phyloP scores from a whole-genome alignment of 30 jellyfish, hydroid and myxozoan genomes.

The Rhopilema esculentum region DNA sequence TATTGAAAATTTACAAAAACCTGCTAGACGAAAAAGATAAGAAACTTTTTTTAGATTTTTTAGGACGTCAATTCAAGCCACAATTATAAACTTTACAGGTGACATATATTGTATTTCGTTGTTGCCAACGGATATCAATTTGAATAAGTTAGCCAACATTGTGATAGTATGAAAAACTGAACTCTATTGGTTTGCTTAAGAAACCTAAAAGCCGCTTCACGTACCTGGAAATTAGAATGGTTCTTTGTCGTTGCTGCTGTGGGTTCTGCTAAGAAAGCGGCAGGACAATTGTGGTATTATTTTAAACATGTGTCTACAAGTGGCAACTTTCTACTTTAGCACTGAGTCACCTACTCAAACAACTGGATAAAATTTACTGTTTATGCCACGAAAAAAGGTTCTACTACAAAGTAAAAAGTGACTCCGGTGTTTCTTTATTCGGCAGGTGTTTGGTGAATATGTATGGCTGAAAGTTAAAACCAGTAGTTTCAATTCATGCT shows the following conservation, averaged over 20 bases:
- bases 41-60: background rate
- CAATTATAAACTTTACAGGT: background rate
- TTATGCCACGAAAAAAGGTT: too few species aligned
- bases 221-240: background rate
- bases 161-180: background rate
- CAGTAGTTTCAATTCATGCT: too few species aligned
- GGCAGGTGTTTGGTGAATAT: too few species aligned
- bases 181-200: background rate
- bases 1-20: too few species aligned
- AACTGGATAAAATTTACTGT: too few species aligned
- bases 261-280: background rate
- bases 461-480: too few species aligned
- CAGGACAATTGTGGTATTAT: background rate
- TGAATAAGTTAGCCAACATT: background rate
- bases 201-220: background rate
- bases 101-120: background rate
- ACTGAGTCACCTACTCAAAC: too few species aligned
- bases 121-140: background rate
- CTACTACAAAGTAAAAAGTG: too few species aligned
- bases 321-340: too few species aligned
- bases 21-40: background rate
- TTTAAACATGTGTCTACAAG: too few species aligned
- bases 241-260: background rate
- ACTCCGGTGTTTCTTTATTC: too few species aligned
- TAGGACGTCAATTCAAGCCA: background rate